Percentiles rank a stretch among this genome's conserved stretches.
phyloP scores from a whole-genome alignment of 2,888 invertebrate genomes.

The Agrilus mali region DNA sequence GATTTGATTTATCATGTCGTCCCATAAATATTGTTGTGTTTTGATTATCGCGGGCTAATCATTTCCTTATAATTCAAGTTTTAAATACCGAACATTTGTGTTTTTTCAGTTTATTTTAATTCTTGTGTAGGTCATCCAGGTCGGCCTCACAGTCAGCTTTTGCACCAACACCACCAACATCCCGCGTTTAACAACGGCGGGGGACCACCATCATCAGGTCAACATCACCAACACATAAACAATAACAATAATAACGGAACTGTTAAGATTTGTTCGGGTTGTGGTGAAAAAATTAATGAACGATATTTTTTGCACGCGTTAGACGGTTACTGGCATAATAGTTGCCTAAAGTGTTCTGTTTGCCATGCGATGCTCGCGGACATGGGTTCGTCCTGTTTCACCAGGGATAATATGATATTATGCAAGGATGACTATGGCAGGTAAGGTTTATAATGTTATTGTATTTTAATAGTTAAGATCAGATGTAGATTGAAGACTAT shows the following conservation, averaged over 20 bases:
- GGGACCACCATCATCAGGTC: constrained; percentile 35
- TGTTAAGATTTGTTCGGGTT: constrained; percentile 78
- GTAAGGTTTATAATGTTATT: constrained; percentile 42
- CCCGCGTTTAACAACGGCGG: constrained; percentile 36
- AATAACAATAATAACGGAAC: constrained; percentile 40
- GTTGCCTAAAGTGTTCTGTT: constrained; percentile 86
- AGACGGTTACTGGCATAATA: constrained; percentile 93
- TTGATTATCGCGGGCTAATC: no score
- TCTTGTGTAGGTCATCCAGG: constrained; percentile 19
- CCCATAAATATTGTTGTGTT: no score
- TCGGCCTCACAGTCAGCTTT: constrained; percentile 30
- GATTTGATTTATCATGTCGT: no score
- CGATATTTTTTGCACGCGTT: constrained; percentile 83
- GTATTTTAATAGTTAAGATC: no score
- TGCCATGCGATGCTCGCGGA: constrained; percentile 84
- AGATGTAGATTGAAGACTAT: no score
- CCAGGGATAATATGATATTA: constrained; percentile 86
- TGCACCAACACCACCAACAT: constrained; percentile 29
- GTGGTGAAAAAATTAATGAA: constrained; percentile 85
- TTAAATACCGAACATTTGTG: constrained; percentile 4
- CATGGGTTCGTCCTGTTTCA: constrained; percentile 84
- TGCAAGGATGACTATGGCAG: constrained; percentile 92
- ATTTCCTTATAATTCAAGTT: not conserved
- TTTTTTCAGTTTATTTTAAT: not conserved
- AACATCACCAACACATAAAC: constrained; percentile 38